Evolutionary conservation across 1,140 invertebrate species (phyloP), one percentile per base, ranked within the genome.

Genomic region (Drosophila yakuba): DNA sequence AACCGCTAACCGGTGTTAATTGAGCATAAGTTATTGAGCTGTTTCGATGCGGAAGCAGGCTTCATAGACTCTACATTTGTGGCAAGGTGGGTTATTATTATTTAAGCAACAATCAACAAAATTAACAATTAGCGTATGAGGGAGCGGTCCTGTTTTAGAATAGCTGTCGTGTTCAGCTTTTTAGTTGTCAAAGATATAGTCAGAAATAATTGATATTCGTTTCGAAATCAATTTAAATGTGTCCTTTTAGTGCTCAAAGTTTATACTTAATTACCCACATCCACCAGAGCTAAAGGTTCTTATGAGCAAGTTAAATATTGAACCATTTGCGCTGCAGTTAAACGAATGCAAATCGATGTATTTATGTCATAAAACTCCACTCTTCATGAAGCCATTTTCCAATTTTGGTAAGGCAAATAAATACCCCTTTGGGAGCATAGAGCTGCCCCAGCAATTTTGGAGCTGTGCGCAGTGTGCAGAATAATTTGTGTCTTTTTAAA

Each of bases 401-500:
- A 4, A 38, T 38, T 23, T 36, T 23, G 2, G 32, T 38, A 2
- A 4, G 20, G n/a, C 39, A 56, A 66, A 17, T 45, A 56, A 66
- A 17, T 59, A 48, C 48, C 54, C 41, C n/a, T 32, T 39, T 20
- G 48, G 23, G 44, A 52, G 61, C 54, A 88, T 88, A 62, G 89
- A 88, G 84, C 48, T 67, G 85, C 60, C 74, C 58, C 50, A 69
- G 52, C 75, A 67, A 80, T 74, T 80, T 77, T 44, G 71, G 17
- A 63, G 52, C 41, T 36, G 43, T 23, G 56, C 51, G 38, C 60
- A 58, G 32, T 44, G 61, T 61, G 28, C 56, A 57, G 55, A 72
- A 66, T 80, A 90, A 89, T 89, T 90, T 90, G 85, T 89, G 80
- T 75, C 77, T 72, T 89, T 90, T 89, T 90, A 90, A 89, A 90